Base-by-base conservation (phyloP, 2,888 invertebrate species). In the Drosophila niveifrons region DNA sequence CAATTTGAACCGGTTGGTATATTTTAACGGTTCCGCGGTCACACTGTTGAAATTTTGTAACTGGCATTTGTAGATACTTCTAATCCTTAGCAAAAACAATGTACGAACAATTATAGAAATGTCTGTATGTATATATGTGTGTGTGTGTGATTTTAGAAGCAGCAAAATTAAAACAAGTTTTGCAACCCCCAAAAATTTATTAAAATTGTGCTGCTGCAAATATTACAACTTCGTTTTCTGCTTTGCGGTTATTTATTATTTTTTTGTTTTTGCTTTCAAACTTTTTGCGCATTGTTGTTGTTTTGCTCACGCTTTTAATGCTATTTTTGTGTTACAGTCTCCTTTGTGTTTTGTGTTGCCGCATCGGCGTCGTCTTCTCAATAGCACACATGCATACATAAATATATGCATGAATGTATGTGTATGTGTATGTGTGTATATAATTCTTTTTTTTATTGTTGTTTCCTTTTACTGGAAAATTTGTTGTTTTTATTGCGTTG, bases 401-500 rank as follows among this genome's bases (percentile, higher is more conserved):
- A 13, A 61, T 36, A 11, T 18, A 41, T 36, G n/a, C 34, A 39
- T n/a, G 13, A 10, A 15, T 47, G 34, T 10, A 34, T 47, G n/a
- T 63, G 11, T 29, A 23, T 36, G 2, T 17, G 29, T 44, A 34
- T 13, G 17, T 41, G 41, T 44, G 13, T 44, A 34, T 61, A 55
- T 77, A 65, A 59, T 66, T 61, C 65, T 50, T 51, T 70, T 51
- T 70, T 73, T 73, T 74, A 61, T 77, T 82, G 61, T 74, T 75
- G 66, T 55, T 82, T 75, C 71, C 72, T 63, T 76, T 80, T 79
- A 52, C 68, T 76, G 66, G 68, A 66, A 78, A 80, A 82, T 80
- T 80, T 81, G 64, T 65, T 76, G 72, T 78, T 75, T 82, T 83
- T 82, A 56, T 83, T 80, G 66, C 64, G 74, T 78, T 78, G 55